Evolutionary conservation across 30 jellyfish, hydroid and myxozoan species (phyloP).

Genomic region (Catostylus mosaicus): DNA sequence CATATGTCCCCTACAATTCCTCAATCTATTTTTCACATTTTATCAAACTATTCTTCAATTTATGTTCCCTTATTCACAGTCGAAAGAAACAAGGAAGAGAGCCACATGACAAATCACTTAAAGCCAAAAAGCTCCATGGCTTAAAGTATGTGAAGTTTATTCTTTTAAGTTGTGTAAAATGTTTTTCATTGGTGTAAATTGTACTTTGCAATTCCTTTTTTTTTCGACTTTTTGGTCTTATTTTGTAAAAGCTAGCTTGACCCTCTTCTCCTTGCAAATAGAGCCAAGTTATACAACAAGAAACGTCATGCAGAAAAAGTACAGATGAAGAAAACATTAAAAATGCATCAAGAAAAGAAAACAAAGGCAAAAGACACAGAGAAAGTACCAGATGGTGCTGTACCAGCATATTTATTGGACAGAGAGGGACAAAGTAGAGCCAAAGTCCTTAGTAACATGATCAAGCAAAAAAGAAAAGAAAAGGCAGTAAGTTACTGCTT

Average conservation of each 20-base stretch:
- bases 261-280: background rate
- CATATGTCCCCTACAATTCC: too few species aligned
- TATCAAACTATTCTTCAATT: too few species aligned
- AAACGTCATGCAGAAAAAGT: constrained; percentile 98
- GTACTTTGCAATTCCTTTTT: background rate
- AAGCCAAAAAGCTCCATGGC: constrained; percentile 93
- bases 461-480: constrained; percentile 98
- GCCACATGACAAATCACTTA: constrained; percentile 81
- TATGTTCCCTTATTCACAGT: constrained; percentile 35
- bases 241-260: background rate
- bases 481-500: constrained; percentile 83
- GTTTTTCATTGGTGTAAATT: background rate
- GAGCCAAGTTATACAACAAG: constrained; percentile 96
- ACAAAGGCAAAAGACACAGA: constrained; percentile 85
- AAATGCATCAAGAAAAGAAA: constrained; percentile 97
- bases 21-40: too few species aligned
- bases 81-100: constrained; percentile 98
- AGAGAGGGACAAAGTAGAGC: constrained; percentile 99
- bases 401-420: constrained; percentile 98
- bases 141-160: constrained; percentile 52
- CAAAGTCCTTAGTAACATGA: constrained; percentile 94
- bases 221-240: background rate
- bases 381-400: constrained; percentile 96
- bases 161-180: background rate
- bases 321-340: constrained; percentile 95